These are phyloP conservation scores for Pelodiscus sinensis DNA, from an alignment of 2,113 vertebrate species.

Conservation along the genomic window DNA sequence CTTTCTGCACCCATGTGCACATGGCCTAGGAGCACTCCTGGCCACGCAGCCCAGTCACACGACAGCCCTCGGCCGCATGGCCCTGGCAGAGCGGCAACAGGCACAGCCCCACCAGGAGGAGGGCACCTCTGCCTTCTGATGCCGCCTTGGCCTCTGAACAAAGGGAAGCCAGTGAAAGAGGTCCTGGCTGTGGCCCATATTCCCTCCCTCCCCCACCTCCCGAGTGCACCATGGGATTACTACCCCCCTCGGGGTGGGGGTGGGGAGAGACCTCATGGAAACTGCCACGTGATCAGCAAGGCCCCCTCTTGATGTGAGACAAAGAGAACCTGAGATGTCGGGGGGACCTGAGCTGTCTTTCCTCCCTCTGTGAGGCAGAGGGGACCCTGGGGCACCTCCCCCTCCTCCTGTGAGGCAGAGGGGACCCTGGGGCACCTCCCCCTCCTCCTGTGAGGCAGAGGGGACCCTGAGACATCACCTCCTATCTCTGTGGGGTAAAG, in stretches of 20 bases:
- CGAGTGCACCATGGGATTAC: not conserved
- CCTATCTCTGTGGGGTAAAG: rapidly evolving
- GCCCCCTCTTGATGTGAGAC: not conserved
- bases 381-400: rapidly evolving
- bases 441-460: not conserved
- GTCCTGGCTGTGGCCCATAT: too few relatives aligned
- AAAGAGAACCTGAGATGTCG: not conserved
- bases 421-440: not conserved
- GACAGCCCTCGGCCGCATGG: not conserved
- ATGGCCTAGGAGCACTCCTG: not conserved
- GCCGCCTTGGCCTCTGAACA: not conserved
- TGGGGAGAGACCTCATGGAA: not conserved
- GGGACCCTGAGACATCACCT: rapidly evolving
- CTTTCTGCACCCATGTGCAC: not conserved
- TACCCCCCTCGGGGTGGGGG: not conserved
- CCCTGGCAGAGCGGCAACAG: not conserved
- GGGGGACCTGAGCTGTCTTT: not conserved
- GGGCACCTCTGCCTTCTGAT: not conserved
- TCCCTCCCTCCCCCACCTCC: too few relatives aligned
- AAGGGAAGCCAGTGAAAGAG: not conserved
- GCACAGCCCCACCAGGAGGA: not conserved
- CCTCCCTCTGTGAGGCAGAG: not conserved
- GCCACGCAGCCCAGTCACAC: not conserved
- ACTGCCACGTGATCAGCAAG: not conserved
- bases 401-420: rapidly evolving